A percentile compares a stretch with the other conserved stretches of the same genome.
Conservation (phyloP, 2,113 vertebrate species). For the Alligator mississippiensis region DNA sequence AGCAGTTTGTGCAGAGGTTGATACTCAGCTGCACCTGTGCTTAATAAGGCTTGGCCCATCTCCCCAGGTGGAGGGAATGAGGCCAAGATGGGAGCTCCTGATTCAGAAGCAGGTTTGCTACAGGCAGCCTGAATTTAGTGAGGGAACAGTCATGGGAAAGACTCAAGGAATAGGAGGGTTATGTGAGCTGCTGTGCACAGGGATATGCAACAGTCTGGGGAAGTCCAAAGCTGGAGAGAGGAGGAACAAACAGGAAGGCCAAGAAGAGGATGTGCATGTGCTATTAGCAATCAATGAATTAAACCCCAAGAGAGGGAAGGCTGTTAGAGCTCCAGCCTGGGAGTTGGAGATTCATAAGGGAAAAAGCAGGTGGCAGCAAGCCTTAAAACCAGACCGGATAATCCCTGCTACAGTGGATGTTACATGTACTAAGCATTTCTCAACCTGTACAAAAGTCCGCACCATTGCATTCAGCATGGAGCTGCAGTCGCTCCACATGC, state of each 20-base stretch:
- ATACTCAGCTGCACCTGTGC: not conserved
- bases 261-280: not conserved
- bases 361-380: not conserved
- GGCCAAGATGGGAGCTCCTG: not conserved
- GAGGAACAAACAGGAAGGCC: not conserved
- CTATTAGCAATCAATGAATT: not conserved
- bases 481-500: not conserved
- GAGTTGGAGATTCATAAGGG: not conserved
- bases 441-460: not conserved
- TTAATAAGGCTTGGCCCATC: not conserved
- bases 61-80: not conserved
- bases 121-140: not conserved
- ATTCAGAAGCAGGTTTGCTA: not conserved
- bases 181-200: not conserved
- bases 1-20: not conserved
- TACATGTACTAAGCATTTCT: not conserved
- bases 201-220: not conserved
- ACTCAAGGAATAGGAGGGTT: not conserved
- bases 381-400: not conserved
- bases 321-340: not conserved
- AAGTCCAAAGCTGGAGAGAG: not conserved
- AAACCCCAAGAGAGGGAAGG: no score
- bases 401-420: not conserved
- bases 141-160: not conserved
- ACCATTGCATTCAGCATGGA: not conserved